These are phyloP conservation scores for Ophiothrix spiculata DNA, from an alignment of 35 echinoderm and acorn worm genomes.

Conservation along the genomic window DNA sequence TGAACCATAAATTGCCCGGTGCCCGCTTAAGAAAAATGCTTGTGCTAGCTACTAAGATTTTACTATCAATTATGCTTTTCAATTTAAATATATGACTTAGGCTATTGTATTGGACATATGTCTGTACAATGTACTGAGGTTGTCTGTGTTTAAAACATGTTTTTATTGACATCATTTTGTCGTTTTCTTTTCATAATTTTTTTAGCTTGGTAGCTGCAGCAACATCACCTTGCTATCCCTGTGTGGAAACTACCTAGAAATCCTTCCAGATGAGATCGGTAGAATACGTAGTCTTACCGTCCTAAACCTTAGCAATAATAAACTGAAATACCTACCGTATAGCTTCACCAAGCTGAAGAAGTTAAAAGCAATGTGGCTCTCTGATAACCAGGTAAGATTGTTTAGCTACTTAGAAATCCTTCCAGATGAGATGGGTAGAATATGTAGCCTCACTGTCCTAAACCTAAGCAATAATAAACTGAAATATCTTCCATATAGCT, in stretches of 20 bases:
- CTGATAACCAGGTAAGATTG: constrained; percentile 87
- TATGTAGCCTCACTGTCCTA: constrained; percentile 69
- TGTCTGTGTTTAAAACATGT: no score
- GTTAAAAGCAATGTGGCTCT: constrained; percentile 86
- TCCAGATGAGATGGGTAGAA: constrained; percentile 82
- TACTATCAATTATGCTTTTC: no score
- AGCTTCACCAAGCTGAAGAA: constrained; percentile 90
- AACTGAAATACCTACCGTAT: constrained; percentile 77
- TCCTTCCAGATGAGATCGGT: constrained; percentile 85
- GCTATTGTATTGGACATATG: no score
- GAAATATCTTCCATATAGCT: constrained; percentile 75
- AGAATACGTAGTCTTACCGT: constrained; percentile 69
- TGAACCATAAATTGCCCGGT: no score
- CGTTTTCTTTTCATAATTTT: constrained; percentile 26
- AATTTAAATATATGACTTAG: no score
- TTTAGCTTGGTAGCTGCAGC: constrained; percentile 90
- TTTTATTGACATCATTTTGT: neutral
- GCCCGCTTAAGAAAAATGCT: no score
- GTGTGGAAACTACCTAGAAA: constrained; percentile 64
- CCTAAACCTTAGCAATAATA: constrained; percentile 91
- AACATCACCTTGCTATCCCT: constrained; percentile 77
- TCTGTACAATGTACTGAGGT: no score
- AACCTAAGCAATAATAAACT: constrained; percentile 94
- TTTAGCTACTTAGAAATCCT: no score
- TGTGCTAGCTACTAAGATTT: no score